Percentiles rank a stretch among this genome's conserved stretches.
These are phyloP conservation scores for Poeciliopsis presidionis DNA, from an alignment of 2,797 vertebrate species.

Conservation along the genomic window DNA sequence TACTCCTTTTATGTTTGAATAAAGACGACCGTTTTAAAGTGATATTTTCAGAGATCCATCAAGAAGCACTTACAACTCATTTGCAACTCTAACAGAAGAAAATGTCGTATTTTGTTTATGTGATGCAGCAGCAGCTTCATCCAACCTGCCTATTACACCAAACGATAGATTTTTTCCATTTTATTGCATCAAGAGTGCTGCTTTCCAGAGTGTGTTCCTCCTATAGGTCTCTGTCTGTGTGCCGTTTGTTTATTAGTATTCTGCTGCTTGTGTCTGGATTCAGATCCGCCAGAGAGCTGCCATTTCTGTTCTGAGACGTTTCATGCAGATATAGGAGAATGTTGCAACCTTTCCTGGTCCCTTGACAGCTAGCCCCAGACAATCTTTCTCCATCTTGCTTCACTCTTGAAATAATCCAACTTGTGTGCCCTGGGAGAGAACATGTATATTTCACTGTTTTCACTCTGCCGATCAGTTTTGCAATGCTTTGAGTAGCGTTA, in stretches of 20 bases:
- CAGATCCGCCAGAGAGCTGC: slow-evolving; percentile 68
- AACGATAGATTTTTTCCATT: not conserved
- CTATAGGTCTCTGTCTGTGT: slow-evolving; percentile 15
- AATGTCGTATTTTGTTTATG: not conserved
- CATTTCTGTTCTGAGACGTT: slow-evolving; percentile 71
- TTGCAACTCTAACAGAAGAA: not conserved
- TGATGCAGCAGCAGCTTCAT: not conserved
- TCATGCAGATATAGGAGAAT: slow-evolving; percentile 60
- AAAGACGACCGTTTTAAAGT: not conserved
- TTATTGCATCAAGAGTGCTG: slow-evolving; percentile 3
- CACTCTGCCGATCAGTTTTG: slow-evolving; percentile 59
- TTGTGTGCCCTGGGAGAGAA: slow-evolving; percentile 54
- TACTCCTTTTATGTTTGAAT: not conserved
- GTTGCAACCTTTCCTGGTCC: slow-evolving; percentile 55
- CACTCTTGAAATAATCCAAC: slow-evolving; percentile 61
- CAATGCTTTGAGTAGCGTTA: slow-evolving; percentile 60
- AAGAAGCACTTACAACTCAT: not conserved
- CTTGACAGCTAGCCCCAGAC: slow-evolving; percentile 67
- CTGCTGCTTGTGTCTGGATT: slow-evolving; percentile 50
- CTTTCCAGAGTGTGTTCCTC: slow-evolving; percentile 2
- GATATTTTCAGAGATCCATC: not conserved
- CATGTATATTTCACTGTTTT: slow-evolving; percentile 70
- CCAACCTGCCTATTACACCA: not conserved
- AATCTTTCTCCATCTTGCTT: slow-evolving; percentile 70
- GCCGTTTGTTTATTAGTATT: slow-evolving; percentile 51